Percentiles rank a stretch among this genome's conserved stretches.
phyloP scores from a whole-genome alignment of 2,113 vertebrate species.

The Nicator chloris region DNA sequence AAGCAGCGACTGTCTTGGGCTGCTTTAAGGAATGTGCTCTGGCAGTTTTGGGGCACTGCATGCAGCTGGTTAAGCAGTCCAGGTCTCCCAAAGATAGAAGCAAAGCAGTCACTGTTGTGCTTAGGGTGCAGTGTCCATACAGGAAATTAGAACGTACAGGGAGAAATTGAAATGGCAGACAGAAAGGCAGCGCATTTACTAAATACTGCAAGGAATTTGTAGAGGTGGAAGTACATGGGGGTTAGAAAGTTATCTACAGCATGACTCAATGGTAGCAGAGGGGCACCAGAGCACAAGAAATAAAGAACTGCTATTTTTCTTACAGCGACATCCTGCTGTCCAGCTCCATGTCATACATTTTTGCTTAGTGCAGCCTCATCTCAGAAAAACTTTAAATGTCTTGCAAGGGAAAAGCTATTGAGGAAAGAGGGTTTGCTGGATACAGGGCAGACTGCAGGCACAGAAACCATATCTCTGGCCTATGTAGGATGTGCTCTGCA shows the following conservation, averaged over 20 bases:
- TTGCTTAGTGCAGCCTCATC: background rate
- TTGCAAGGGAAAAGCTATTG: background rate
- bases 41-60: background rate
- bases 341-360: background rate
- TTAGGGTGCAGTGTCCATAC: background rate
- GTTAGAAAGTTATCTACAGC: background rate
- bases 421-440: background rate
- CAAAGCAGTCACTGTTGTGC: background rate
- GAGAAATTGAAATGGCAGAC: background rate
- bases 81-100: background rate
- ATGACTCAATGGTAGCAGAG: background rate
- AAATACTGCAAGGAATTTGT: background rate
- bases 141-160: background rate
- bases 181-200: background rate
- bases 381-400: background rate
- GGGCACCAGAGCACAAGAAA: background rate
- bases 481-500: background rate
- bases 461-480: background rate
- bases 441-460: background rate
- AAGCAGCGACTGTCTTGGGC: background rate
- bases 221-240: background rate
- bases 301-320: background rate
- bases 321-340: background rate
- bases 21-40: background rate
- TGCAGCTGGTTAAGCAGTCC: background rate